Evolutionary conservation across 2,113 vertebrate species (phyloP).

Genomic region (Fregetta grallaria): DNA sequence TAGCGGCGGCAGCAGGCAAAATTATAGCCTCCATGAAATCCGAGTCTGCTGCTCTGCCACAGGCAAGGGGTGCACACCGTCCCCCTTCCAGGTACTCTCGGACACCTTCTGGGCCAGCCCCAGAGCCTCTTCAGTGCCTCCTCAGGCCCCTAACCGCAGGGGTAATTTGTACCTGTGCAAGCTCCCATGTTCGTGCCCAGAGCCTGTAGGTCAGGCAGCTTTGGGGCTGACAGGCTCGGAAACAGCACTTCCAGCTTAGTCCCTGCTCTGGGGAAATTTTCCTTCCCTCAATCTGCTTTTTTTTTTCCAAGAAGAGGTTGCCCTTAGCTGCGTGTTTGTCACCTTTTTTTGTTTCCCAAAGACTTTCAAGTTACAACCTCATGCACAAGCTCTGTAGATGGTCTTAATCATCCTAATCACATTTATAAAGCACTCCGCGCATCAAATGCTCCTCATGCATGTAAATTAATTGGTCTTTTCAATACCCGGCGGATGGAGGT

Average conservation of each 20-base stretch:
- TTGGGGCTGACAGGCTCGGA: neutral
- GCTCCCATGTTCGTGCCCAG: neutral
- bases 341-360: neutral
- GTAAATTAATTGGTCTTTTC: neutral
- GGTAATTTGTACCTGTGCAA: neutral
- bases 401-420: neutral
- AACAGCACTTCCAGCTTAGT: neutral
- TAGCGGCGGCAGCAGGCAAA: neutral
- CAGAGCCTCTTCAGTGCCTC: neutral
- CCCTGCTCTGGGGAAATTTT: neutral
- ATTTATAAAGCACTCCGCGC: neutral
- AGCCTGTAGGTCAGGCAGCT: neutral
- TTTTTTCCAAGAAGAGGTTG: neutral
- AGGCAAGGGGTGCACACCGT: neutral
- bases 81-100: neutral
- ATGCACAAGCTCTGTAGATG: neutral
- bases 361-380: neutral
- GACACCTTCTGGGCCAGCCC: neutral
- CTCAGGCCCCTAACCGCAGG: neutral
- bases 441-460: neutral
- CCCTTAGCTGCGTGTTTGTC: neutral
- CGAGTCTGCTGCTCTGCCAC: neutral
- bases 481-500: neutral
- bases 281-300: neutral
- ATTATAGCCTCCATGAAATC: conserved; percentile 13